Conservation (phyloP, 37 sponge, comb jelly and placozoan genomes). For the Diacarnus erythraeanus region DNA sequence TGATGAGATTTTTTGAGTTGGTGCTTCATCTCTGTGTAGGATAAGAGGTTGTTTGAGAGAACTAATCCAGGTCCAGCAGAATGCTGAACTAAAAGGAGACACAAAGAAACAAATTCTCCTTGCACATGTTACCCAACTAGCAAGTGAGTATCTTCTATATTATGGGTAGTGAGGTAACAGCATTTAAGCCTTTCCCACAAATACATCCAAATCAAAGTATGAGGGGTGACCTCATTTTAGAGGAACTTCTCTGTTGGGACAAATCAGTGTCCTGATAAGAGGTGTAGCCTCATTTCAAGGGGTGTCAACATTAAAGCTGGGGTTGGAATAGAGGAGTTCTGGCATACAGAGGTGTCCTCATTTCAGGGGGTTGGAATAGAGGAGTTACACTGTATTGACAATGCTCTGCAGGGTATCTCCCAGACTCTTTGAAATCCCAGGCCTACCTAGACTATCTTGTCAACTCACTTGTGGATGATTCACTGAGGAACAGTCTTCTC, state of each 20-base stretch:
- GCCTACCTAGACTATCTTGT: slow-evolving; percentile 23
- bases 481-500: slow-evolving; percentile 4
- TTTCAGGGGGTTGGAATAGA: no score
- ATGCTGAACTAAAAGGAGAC: slow-evolving; percentile 11
- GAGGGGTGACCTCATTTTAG: no score
- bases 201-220: not conserved
- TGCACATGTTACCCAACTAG: slow-evolving; percentile 9
- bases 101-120: slow-evolving; percentile 16
- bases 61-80: slow-evolving; percentile 14
- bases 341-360: no score
- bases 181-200: no score
- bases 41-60: not conserved
- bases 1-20: no score
- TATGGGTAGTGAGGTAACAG: no score
- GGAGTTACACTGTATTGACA: no score
- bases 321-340: no score
- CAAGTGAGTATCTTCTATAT: slow-evolving; percentile 39
- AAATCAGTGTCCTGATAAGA: no score
- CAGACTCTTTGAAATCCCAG: slow-evolving; percentile 40
- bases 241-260: no score
- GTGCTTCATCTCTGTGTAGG: not conserved
- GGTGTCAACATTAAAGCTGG: no score
- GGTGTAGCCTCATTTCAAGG: no score
- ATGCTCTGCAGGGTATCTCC: slow-evolving; percentile 21
- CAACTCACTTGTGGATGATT: slow-evolving; percentile 4